phyloP scores from a whole-genome alignment of 2,888 invertebrate species.

The Tipula helvola region DNA sequence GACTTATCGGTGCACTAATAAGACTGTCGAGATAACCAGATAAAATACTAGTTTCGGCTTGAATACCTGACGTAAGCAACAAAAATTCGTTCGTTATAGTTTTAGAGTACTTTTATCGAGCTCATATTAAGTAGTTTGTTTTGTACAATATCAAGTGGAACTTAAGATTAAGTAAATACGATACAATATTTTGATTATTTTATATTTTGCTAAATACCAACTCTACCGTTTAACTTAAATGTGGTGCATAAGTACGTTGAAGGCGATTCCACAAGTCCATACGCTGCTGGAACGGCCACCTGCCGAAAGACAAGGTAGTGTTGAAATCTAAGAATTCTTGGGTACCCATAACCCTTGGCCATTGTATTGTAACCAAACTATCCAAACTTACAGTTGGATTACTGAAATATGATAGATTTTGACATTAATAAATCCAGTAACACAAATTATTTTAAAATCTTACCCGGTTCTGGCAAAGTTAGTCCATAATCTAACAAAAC shows the following conservation, averaged over 20 bases:
- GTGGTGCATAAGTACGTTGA: not conserved
- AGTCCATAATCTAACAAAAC: constrained; percentile 39
- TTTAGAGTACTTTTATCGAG: too few species aligned
- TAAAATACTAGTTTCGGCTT: too few species aligned
- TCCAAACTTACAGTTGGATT: not conserved
- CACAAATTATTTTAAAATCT: not conserved
- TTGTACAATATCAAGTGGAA: too few species aligned
- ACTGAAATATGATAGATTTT: not conserved
- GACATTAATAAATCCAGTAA: too few species aligned
- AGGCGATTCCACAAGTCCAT: constrained; percentile 37
- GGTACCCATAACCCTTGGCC: constrained; percentile 34
- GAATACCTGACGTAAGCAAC: too few species aligned
- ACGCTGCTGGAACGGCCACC: constrained; percentile 36
- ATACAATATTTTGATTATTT: too few species aligned
- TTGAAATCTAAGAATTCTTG: constrained; percentile 37
- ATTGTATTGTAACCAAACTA: constrained; percentile 25
- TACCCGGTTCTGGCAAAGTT: constrained; percentile 39
- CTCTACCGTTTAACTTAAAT: not conserved
- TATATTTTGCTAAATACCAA: too few species aligned
- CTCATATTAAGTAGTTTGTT: too few species aligned
- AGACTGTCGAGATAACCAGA: too few species aligned
- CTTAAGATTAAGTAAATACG: too few species aligned
- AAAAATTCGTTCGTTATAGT: too few species aligned
- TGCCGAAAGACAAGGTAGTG: constrained; percentile 36
- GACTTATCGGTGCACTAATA: too few species aligned